Base-by-base conservation (phyloP, 2,888 invertebrate species). In the Zhuqinia jingwanae region DNA sequence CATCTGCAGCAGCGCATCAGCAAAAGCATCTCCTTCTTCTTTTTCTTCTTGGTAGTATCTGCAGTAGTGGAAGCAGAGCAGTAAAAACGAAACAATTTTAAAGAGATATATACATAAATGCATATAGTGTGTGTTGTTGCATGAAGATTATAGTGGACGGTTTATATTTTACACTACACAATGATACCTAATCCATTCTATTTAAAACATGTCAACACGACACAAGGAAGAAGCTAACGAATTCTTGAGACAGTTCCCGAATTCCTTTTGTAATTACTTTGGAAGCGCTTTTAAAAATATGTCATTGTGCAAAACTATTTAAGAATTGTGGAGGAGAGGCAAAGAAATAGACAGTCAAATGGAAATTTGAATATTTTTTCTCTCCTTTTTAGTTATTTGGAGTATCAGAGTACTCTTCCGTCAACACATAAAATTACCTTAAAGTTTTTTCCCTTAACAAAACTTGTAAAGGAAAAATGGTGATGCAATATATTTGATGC, bases 261-360 rank as follows among this genome's bases (percentile, higher is more conserved):
- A 85, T 85, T 85, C 85, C 75, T 53, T 53, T 58, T 65, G 80
- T 85, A 85, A 85, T 85, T 85, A 85, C 85, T 85, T 80, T 75
- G 25, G 80, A 85, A 68, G 63, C 30, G 63, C 63, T 58, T 76
- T 58, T 50, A 53, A 65, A 79, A 65, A 63, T 76, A 58, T 56
- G 56, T 63, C 60, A 22, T 60, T 36, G 60, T 25, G n/a, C n/a
- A 36, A 36, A 36, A 36, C 5, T 36, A 36, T 36, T 36, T 8
- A 6, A 36, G 36, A n/a, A 78, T 78, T 78, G 70, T 25, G 70
- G 70, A 70, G 70, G 47, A 70, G 47, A 70, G 45, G 70, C 70
- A 70, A 25, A 47, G 70, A 56, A 56, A 17, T 10, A 20, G 15
- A 30, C 5, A 63, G n/a, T n/a, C n/a, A n/a, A 15, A n/a, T 22